A percentile compares a stretch with the other conserved stretches of the same genome.
These are phyloP conservation scores for Cyclura pinguis DNA, from an alignment of 2,797 vertebrate genomes.

Conservation along the genomic window DNA sequence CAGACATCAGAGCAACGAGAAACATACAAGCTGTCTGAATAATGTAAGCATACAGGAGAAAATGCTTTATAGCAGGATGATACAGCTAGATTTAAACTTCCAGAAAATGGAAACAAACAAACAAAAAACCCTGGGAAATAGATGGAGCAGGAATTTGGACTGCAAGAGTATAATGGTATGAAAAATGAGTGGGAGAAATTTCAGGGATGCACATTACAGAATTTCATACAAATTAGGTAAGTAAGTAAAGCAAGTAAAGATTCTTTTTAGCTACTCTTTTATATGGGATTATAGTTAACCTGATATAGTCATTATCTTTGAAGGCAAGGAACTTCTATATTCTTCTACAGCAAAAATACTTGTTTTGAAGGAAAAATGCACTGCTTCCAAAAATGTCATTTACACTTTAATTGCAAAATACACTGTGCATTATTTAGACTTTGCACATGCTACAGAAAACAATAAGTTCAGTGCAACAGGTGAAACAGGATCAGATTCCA, in stretches of 20 bases:
- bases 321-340: not conserved
- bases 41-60: conserved; percentile 31
- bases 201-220: not conserved
- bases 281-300: not conserved
- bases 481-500: not conserved
- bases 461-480: not conserved
- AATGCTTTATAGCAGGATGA: not conserved
- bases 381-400: not conserved
- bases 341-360: not conserved
- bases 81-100: not conserved
- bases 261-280: not conserved
- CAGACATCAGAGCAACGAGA: conserved; percentile 63
- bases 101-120: not conserved
- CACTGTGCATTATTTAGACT: not conserved
- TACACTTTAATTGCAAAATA: not conserved
- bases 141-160: not conserved
- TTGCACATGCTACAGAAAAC: not conserved
- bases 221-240: not conserved
- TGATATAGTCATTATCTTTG: not conserved
- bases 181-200: not conserved
- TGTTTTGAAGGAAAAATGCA: not conserved
- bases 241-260: not conserved
- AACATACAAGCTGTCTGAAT: conserved; percentile 47
- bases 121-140: not conserved
- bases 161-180: not conserved